These are phyloP conservation scores for Mesitornis unicolor DNA, from an alignment of 2,113 vertebrate genomes.

Conservation along the genomic window DNA sequence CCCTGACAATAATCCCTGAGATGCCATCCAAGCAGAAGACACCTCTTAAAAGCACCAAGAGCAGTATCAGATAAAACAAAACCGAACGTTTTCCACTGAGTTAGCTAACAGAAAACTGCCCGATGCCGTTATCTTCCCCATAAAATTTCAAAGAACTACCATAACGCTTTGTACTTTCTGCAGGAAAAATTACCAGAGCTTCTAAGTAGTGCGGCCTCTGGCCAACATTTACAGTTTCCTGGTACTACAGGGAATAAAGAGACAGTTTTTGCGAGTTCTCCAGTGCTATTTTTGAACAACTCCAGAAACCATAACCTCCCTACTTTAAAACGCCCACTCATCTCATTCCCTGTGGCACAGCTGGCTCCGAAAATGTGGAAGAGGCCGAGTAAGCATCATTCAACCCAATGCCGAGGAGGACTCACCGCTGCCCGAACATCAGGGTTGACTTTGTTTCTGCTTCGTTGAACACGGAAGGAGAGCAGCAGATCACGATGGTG, in stretches of 20 bases:
- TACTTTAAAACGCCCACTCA: background rate
- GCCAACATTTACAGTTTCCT: background rate
- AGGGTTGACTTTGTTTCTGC: conserved; percentile 91
- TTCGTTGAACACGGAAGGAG: conserved; percentile 92
- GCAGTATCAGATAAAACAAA: background rate
- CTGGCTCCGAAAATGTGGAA: background rate
- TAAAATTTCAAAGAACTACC: background rate
- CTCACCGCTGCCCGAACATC: conserved; percentile 93
- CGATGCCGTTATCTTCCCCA: background rate
- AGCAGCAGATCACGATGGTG: conserved; percentile 94
- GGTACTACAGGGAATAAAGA: background rate
- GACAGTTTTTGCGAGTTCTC: background rate
- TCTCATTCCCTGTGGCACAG: rapidly evolving
- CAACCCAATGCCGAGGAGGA: rapidly evolving
- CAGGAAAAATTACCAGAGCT: background rate
- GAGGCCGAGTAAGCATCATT: rapidly evolving
- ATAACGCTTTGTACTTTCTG: background rate
- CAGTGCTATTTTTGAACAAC: background rate
- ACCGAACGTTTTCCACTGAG: background rate
- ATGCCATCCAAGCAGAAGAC: background rate
- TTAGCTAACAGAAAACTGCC: background rate
- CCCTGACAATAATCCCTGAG: background rate
- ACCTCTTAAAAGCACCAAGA: background rate
- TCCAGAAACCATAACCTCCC: background rate
- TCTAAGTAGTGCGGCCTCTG: background rate